phyloP scores from a whole-genome alignment of 2,888 invertebrate genomes.

The Phania funesta region DNA sequence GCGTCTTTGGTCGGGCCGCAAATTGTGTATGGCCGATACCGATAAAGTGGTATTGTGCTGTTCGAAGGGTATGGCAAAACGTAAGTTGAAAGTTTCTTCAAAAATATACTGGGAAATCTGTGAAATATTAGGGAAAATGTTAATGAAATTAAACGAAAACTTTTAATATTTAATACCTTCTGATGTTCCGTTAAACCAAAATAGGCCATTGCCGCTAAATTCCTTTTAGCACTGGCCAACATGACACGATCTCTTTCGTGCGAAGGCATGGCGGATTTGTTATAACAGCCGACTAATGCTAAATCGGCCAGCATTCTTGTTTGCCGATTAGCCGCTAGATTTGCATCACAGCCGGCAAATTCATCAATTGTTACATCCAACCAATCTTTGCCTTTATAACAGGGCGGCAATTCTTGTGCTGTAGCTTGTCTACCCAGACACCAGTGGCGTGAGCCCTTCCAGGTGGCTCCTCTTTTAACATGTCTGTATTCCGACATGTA shows the following conservation, averaged over 20 bases:
- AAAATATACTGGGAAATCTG: constrained; percentile 95
- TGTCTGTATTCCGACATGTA: constrained; percentile 98
- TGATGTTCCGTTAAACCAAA: constrained; percentile 98
- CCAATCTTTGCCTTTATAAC: constrained; percentile 89
- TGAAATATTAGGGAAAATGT: constrained; percentile 55
- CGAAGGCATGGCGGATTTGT: constrained; percentile 87
- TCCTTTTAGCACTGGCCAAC: constrained; percentile 96
- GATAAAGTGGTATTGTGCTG: constrained; percentile 96
- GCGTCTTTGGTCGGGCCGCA: constrained; percentile 87
- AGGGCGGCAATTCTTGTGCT: constrained; percentile 90
- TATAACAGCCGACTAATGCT: constrained; percentile 97
- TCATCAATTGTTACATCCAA: constrained; percentile 93
- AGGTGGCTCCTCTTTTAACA: constrained; percentile 97
- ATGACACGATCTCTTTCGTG: constrained; percentile 91
- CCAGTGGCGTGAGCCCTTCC: constrained; percentile 91
- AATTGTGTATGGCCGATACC: constrained; percentile 88
- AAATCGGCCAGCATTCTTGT: constrained; percentile 99
- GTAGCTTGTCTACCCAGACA: constrained; percentile 89
- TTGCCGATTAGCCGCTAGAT: constrained; percentile 97
- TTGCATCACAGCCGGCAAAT: constrained; percentile 94
- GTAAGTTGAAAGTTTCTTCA: constrained; percentile 94
- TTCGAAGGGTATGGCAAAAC: constrained; percentile 93
- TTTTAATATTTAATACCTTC: constrained; percentile 82
- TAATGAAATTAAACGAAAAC: background rate
- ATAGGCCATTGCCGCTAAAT: constrained; percentile 96